These are phyloP conservation scores for Stomorhina lunata DNA, from an alignment of 2,888 invertebrate genomes.

Conservation along the genomic window DNA sequence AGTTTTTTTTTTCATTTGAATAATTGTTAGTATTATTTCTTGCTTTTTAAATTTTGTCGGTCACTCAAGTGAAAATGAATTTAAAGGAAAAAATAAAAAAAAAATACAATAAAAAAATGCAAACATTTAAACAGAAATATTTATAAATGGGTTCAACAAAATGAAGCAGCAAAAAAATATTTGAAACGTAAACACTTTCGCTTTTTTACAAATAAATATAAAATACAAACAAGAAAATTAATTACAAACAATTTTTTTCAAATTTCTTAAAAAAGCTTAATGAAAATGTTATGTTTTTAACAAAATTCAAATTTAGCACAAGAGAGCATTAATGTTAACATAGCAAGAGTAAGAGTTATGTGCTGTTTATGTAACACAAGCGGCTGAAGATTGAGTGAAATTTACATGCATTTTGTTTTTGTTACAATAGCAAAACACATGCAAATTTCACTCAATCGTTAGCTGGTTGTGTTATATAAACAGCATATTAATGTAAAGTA, in stretches of 20 bases:
- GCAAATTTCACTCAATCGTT: too few relatives aligned
- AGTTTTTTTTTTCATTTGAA: constrained; percentile 3
- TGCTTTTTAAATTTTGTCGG: constrained; percentile 31
- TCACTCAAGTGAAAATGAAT: constrained; percentile 44
- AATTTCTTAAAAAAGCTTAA: too few relatives aligned
- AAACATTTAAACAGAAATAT: constrained; percentile 16
- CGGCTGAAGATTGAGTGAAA: too few relatives aligned
- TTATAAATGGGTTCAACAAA: constrained; percentile 15
- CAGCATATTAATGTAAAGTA: too few relatives aligned
- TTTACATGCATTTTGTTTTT: too few relatives aligned
- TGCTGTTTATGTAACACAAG: too few relatives aligned
- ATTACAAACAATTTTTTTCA: background rate
- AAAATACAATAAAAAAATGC: background rate
- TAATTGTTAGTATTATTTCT: constrained; percentile 37
- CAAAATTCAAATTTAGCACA: too few relatives aligned
- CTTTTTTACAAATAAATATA: constrained; percentile 24
- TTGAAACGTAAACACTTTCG: constrained; percentile 36
- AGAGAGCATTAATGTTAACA: too few relatives aligned
- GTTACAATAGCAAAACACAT: too few relatives aligned
- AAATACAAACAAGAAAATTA: background rate
- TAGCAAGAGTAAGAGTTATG: too few relatives aligned
- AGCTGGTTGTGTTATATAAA: too few relatives aligned
- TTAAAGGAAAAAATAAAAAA: constrained; percentile 23
- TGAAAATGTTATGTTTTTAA: too few relatives aligned
- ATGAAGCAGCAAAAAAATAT: constrained; percentile 1